phyloP scores from a whole-genome alignment of 1,140 invertebrate genomes.

The Eupeodes corollae region DNA sequence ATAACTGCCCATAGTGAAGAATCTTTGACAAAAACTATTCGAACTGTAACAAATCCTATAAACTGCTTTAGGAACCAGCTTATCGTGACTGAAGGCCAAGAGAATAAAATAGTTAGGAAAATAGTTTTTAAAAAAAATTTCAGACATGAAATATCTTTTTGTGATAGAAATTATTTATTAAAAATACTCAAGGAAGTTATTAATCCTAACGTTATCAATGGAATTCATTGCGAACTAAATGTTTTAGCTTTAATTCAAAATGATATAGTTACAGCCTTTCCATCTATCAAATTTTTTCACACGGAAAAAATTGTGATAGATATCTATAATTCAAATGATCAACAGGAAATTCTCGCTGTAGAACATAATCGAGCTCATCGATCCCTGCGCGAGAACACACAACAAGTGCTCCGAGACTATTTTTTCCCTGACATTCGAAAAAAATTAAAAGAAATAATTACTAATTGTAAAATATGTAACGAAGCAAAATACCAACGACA shows the following conservation, averaged over 20 bases:
- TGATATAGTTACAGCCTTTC: neutral
- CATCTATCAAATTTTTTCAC: neutral
- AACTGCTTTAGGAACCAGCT: slow-evolving; percentile 1
- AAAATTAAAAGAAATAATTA: neutral
- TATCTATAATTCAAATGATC: neutral
- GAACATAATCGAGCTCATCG: too few relatives aligned
- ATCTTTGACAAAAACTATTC: neutral
- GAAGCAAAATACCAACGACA: slow-evolving; percentile 11
- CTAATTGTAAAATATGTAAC: neutral
- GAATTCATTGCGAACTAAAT: neutral
- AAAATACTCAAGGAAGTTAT: too few relatives aligned
- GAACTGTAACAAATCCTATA: neutral
- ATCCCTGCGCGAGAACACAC: too few relatives aligned
- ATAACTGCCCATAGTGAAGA: neutral
- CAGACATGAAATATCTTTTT: neutral
- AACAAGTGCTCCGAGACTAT: too few relatives aligned
- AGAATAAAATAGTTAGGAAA: too few relatives aligned
- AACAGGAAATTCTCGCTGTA: too few relatives aligned
- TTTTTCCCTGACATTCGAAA: neutral
- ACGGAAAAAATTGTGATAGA: slow-evolving; percentile 1
- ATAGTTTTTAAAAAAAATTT: neutral
- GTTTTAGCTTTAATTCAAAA: neutral
- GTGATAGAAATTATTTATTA: too few relatives aligned
- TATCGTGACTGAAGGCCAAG: neutral
- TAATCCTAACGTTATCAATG: too few relatives aligned